phyloP scores from a whole-genome alignment of 1,140 invertebrate species.

The Aphelenchoides fujianensis region DNA sequence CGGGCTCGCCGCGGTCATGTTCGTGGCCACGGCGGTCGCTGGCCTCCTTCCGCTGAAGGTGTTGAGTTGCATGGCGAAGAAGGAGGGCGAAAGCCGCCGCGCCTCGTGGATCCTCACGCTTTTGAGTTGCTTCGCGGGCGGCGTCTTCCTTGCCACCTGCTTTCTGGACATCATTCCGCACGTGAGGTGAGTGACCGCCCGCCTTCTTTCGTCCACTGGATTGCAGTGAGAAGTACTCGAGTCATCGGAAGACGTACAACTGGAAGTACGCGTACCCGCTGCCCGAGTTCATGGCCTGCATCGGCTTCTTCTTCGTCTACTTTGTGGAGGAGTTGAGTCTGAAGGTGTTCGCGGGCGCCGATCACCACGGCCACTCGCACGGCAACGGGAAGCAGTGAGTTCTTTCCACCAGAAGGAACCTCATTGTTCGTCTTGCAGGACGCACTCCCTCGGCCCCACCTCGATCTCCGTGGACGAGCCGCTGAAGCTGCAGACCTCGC shows the following conservation, averaged over 20 bases:
- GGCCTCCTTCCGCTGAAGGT: slow-evolving; percentile 52
- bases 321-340: slow-evolving; percentile 52
- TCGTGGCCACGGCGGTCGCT: slow-evolving; percentile 48
- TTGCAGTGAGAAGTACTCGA: slow-evolving; percentile 43
- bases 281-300: slow-evolving; percentile 54
- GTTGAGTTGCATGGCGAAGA: slow-evolving; percentile 26
- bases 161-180: slow-evolving; percentile 81
- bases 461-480: slow-evolving; percentile 3
- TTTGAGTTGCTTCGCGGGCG: slow-evolving; percentile 78
- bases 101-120: slow-evolving; percentile 62
- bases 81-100: slow-evolving; percentile 27
- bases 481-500: slow-evolving; percentile 5
- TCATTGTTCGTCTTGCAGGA: no score
- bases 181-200: slow-evolving; percentile 67
- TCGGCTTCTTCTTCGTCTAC: slow-evolving; percentile 61
- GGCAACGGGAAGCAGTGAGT: slow-evolving; percentile 19
- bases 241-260: slow-evolving; percentile 24
- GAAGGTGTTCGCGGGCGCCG: slow-evolving; percentile 42
- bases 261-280: slow-evolving; percentile 46
- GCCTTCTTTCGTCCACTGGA: background rate
- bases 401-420: no score
- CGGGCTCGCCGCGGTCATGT: slow-evolving; percentile 50
- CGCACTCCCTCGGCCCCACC: background rate
- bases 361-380: slow-evolving; percentile 38
- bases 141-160: slow-evolving; percentile 78